Conservation (phyloP, 2,888 invertebrate species). For the Scaeva pyrastri region DNA sequence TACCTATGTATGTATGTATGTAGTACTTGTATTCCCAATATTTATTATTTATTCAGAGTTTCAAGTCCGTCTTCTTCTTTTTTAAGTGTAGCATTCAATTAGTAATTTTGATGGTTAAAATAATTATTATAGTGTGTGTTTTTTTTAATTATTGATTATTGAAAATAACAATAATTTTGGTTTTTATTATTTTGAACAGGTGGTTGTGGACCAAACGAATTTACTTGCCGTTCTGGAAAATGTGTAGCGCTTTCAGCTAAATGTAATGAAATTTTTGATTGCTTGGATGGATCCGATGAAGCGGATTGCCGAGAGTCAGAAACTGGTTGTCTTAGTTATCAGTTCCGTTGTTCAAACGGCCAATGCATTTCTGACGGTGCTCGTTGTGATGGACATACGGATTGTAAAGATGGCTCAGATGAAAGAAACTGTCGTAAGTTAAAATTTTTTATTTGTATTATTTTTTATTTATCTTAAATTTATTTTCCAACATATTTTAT, state of each 20-base stretch:
- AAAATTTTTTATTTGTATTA: not conserved
- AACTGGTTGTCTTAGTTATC: constrained; percentile 79
- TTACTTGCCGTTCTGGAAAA: constrained; percentile 88
- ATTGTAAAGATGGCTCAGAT: constrained; percentile 86
- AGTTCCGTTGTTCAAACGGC: constrained; percentile 83
- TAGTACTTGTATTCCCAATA: too few species aligned
- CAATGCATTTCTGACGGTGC: constrained; percentile 80
- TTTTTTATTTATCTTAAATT: not conserved
- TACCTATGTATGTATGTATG: too few species aligned
- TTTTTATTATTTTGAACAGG: constrained; percentile 83
- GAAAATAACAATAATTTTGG: not conserved
- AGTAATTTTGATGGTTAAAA: too few species aligned
- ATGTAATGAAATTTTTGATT: constrained; percentile 88
- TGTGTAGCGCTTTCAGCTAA: constrained; percentile 87
- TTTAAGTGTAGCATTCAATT: too few species aligned
- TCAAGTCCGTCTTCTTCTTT: too few species aligned
- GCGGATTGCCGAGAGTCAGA: constrained; percentile 84
- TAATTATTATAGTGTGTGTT: too few species aligned
- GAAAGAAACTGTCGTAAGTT: constrained; percentile 85
- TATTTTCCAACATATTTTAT: not conserved
- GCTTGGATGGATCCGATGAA: constrained; percentile 89
- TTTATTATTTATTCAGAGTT: too few species aligned
- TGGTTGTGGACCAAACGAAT: constrained; percentile 88
- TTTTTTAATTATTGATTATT: not conserved
- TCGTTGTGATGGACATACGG: constrained; percentile 85